Percentiles rank a stretch among this genome's conserved stretches.
Evolutionary conservation across 2,113 vertebrate genomes (phyloP).

Genomic region (Misgurnus anguillicaudatus): DNA sequence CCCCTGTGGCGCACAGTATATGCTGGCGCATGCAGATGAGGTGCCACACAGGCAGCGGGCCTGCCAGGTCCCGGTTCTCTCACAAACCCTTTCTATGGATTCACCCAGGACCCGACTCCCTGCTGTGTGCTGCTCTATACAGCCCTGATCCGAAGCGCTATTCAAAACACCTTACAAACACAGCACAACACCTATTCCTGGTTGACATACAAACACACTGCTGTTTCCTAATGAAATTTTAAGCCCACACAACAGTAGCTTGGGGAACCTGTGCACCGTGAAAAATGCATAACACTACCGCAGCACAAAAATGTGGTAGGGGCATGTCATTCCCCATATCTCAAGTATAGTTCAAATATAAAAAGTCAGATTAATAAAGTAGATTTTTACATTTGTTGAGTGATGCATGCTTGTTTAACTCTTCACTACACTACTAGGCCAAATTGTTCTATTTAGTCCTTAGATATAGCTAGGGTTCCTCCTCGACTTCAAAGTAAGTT

Average conservation of each 20-base stretch:
- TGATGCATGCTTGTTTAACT: too few relatives aligned
- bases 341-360: neutral
- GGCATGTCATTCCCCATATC: neutral
- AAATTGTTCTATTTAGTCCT: too few relatives aligned
- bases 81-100: constrained; percentile 78
- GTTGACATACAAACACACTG: constrained; percentile 9
- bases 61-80: constrained; percentile 86
- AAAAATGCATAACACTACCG: neutral
- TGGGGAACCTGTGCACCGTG: neutral
- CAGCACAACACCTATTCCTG: constrained; percentile 44
- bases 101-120: constrained; percentile 79
- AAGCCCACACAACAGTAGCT: constrained; percentile 5
- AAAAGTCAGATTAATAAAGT: too few relatives aligned
- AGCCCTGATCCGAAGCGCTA: constrained; percentile 67
- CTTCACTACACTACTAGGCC: too few relatives aligned
- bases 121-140: constrained; percentile 89
- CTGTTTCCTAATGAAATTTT: neutral
- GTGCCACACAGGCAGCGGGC: constrained; percentile 81
- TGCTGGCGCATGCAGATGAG: constrained; percentile 97
- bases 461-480: too few relatives aligned
- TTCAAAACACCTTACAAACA: constrained; percentile 70
- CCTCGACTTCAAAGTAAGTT: too few relatives aligned
- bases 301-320: neutral
- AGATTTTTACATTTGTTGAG: too few relatives aligned
- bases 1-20: constrained; percentile 81